Evolutionary conservation across 2,113 vertebrate genomes (phyloP).

Genomic region (Toxostoma redivivum): DNA sequence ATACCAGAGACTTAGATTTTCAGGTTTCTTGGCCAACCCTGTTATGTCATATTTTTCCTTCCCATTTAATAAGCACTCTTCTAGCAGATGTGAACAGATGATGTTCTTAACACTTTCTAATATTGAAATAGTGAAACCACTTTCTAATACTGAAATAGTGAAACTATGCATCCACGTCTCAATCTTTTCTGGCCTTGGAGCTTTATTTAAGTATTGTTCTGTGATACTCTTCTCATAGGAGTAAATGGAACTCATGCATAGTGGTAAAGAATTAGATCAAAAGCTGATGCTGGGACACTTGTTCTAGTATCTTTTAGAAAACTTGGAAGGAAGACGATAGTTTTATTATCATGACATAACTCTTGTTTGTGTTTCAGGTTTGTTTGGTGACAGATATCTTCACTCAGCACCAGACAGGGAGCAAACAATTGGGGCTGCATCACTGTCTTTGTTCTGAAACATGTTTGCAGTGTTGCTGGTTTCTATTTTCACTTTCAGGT

Average conservation of each 20-base stretch:
- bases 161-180: background rate
- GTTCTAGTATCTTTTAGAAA: background rate
- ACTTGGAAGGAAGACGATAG: background rate
- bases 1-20: background rate
- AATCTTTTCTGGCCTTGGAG: background rate
- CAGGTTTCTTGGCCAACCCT: background rate
- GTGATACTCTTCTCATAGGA: background rate
- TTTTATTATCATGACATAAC: background rate
- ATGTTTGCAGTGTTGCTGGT: background rate
- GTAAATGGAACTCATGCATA: background rate
- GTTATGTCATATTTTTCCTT: background rate
- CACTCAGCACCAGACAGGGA: background rate
- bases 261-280: background rate
- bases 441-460: background rate
- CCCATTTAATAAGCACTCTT: background rate
- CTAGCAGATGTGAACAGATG: background rate
- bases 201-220: background rate
- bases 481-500: background rate
- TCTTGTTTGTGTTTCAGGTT: background rate
- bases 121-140: background rate
- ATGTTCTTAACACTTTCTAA: background rate
- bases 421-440: background rate
- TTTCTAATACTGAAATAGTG: background rate
- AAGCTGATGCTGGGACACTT: background rate
- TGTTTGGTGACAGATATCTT: background rate